Conservation (phyloP, 2,888 invertebrate species). For the Xanthorhoe designata region DNA sequence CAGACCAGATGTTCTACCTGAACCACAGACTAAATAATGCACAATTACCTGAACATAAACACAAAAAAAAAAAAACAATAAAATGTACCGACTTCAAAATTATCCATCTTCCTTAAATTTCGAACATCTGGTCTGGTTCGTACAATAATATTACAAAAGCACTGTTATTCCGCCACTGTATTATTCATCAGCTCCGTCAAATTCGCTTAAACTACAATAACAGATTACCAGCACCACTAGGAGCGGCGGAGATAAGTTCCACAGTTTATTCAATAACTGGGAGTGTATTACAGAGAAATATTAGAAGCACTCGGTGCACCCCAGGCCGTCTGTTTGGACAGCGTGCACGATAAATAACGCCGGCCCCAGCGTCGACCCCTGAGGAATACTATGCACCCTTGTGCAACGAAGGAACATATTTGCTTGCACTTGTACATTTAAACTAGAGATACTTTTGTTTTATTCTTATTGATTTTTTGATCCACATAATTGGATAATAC, state of each 20-base stretch:
- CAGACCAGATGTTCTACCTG: neutral
- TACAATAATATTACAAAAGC: neutral
- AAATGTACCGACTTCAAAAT: neutral
- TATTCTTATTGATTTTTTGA: neutral
- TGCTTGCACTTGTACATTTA: slow-evolving; percentile 29
- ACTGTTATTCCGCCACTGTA: slow-evolving; percentile 5
- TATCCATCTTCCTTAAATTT: neutral
- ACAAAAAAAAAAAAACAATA: neutral
- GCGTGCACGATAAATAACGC: slow-evolving; percentile 62
- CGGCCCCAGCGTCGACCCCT: slow-evolving; percentile 51
- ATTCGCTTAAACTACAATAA: slow-evolving; percentile 20
- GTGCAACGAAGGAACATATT: slow-evolving; percentile 39
- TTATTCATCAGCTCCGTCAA: slow-evolving; percentile 12
- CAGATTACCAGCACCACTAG: slow-evolving; percentile 20
- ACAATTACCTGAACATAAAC: neutral
- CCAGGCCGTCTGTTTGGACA: slow-evolving; percentile 55
- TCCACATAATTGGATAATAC: neutral
- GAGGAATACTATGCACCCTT: slow-evolving; percentile 46
- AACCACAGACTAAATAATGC: neutral
- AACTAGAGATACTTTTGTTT: neutral
- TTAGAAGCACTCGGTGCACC: slow-evolving; percentile 35
- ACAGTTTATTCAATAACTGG: slow-evolving; percentile 35
- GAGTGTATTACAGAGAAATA: slow-evolving; percentile 36
- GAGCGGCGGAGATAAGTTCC: slow-evolving; percentile 35
- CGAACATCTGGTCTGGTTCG: neutral